phyloP scores from a whole-genome alignment of 35 echinoderm and acorn worm genomes.

The Apostichopus parvimensis region DNA sequence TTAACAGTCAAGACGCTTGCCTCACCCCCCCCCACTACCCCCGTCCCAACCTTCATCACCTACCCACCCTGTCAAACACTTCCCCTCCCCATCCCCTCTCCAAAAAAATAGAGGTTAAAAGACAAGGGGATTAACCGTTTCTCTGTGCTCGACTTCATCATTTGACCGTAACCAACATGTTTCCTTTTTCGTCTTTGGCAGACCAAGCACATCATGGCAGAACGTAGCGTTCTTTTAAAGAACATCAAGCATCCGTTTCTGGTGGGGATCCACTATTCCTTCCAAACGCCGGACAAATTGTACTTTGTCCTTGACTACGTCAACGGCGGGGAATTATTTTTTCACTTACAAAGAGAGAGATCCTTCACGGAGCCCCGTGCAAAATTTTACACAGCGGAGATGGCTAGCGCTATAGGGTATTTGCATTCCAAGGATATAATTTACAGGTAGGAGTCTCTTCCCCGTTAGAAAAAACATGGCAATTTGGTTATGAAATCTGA shows the following conservation, averaged over 20 bases:
- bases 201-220: conserved; percentile 99
- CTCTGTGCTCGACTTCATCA: too few relatives aligned
- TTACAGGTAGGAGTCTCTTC: conserved; percentile 69
- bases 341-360: conserved; percentile 94
- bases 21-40: too few relatives aligned
- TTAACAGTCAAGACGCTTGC: too few relatives aligned
- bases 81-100: too few relatives aligned
- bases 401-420: conserved; percentile 97
- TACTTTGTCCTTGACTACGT: conserved; percentile 99
- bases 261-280: conserved; percentile 95
- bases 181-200: conserved; percentile 6
- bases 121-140: too few relatives aligned
- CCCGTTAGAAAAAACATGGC: too few relatives aligned
- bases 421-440: conserved; percentile 94
- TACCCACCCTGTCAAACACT: too few relatives aligned
- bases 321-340: conserved; percentile 97
- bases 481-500: too few relatives aligned
- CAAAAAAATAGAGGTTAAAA: too few relatives aligned
- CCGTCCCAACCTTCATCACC: too few relatives aligned
- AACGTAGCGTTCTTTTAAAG: conserved; percentile 91
- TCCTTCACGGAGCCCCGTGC: conserved; percentile 86
- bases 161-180: too few relatives aligned
- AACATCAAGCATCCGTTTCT: conserved; percentile 99
- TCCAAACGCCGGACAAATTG: conserved; percentile 96
- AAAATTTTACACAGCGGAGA: conserved; percentile 96